A percentile compares a stretch with the other conserved stretches of the same genome.
Conservation (phyloP, 1,140 invertebrate species). For the Drosophila melanica region DNA sequence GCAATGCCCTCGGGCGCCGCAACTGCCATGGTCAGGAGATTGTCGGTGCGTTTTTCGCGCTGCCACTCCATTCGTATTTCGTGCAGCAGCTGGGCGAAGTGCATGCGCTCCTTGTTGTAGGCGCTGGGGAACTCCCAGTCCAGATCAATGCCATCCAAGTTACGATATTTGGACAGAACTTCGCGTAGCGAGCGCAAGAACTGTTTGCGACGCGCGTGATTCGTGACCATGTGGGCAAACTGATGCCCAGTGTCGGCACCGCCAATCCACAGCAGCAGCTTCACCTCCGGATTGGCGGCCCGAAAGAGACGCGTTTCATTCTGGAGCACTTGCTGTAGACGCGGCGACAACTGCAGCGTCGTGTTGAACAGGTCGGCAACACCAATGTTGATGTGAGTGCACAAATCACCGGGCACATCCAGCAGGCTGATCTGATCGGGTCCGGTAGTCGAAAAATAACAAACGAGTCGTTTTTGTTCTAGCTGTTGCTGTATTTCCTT, state of each 20-base stretch:
- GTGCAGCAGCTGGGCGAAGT: slow-evolving; percentile 89
- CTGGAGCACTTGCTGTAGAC: slow-evolving; percentile 84
- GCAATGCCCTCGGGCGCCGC: slow-evolving; percentile 90
- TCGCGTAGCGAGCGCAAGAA: slow-evolving; percentile 89
- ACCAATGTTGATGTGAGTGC: slow-evolving; percentile 92
- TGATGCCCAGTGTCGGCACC: slow-evolving; percentile 86
- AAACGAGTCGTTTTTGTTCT: slow-evolving; percentile 84
- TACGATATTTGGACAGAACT: slow-evolving; percentile 86
- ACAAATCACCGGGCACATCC: slow-evolving; percentile 88
- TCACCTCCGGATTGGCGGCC: slow-evolving; percentile 88
- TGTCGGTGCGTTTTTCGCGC: slow-evolving; percentile 85
- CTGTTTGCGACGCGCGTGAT: slow-evolving; percentile 88
- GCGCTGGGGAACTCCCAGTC: slow-evolving; percentile 95
- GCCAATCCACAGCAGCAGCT: slow-evolving; percentile 91
- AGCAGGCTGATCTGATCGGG: slow-evolving; percentile 85
- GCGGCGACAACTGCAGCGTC: slow-evolving; percentile 85
- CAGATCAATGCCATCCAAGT: slow-evolving; percentile 91
- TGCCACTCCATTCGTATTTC: slow-evolving; percentile 88
- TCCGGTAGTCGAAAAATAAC: slow-evolving; percentile 86
- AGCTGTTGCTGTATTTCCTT: neutral
- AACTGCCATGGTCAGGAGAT: slow-evolving; percentile 90
- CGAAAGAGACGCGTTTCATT: slow-evolving; percentile 87
- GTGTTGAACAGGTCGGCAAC: slow-evolving; percentile 89
- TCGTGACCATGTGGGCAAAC: slow-evolving; percentile 89
- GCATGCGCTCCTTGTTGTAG: slow-evolving; percentile 87